Conservation (phyloP, 1,140 invertebrate species). For the Drosophila aff. region DNA sequence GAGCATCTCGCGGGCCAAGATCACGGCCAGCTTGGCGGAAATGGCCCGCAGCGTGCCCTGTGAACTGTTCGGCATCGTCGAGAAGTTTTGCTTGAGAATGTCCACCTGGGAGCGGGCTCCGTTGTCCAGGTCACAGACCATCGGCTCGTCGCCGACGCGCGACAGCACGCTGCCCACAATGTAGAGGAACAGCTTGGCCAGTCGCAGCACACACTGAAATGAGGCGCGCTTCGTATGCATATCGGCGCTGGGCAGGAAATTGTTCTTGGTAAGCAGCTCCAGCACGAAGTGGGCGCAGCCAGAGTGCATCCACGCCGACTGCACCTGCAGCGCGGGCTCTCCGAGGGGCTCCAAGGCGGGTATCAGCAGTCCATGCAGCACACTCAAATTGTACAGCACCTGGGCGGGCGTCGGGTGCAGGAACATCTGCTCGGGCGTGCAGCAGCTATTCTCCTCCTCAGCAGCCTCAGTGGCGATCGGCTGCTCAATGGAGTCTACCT, state of each 20-base stretch:
- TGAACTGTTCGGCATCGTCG: conserved; percentile 84
- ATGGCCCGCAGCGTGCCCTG: conserved; percentile 90
- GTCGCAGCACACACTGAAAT: conserved; percentile 94
- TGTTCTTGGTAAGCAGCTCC: conserved; percentile 94
- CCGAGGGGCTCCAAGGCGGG: conserved; percentile 93
- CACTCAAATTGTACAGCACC: conserved; percentile 91
- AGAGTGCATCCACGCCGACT: conserved; percentile 90
- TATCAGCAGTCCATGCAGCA: conserved; percentile 96
- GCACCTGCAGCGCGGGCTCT: conserved; percentile 94
- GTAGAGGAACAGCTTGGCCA: conserved; percentile 95
- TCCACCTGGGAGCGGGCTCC: conserved; percentile 81
- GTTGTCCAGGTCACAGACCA: conserved; percentile 72
- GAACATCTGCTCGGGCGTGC: conserved; percentile 90
- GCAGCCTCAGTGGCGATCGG: conserved; percentile 10
- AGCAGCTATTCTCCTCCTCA: conserved; percentile 71
- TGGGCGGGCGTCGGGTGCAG: conserved; percentile 91
- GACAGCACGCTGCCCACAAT: conserved; percentile 90
- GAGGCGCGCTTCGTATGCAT: conserved; percentile 93
- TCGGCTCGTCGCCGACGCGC: conserved; percentile 81
- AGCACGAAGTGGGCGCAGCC: conserved; percentile 92
- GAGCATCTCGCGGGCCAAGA: conserved; percentile 88
- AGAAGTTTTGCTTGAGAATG: conserved; percentile 85
- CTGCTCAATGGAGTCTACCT: conserved; percentile 48
- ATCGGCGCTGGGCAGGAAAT: conserved; percentile 93
- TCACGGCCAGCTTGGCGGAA: conserved; percentile 90